Percentiles rank a stretch among this genome's conserved stretches.
These are phyloP conservation scores for Macrotrachela quadricornifera DNA, from an alignment of 1,140 invertebrate genomes.

Conservation along the genomic window DNA sequence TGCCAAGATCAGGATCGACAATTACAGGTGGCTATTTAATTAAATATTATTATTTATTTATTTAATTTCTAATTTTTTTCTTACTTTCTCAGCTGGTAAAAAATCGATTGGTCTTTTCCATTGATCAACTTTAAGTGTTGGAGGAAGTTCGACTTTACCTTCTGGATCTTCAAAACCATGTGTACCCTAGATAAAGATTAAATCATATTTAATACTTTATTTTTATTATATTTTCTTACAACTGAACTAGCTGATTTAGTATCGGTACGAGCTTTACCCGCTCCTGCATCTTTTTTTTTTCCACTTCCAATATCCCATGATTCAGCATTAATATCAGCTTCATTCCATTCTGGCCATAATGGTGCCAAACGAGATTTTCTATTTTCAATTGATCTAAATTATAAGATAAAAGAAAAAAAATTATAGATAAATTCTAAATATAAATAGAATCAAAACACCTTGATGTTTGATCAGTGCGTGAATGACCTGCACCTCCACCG, in stretches of 20 bases:
- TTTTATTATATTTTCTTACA: slow-evolving; percentile 10
- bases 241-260: slow-evolving; percentile 18
- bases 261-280: slow-evolving; percentile 2
- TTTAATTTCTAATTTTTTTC: no score
- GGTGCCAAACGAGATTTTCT: not conserved
- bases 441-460: no score
- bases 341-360: slow-evolving; percentile 30
- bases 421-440: no score
- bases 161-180: slow-evolving; percentile 29
- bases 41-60: slow-evolving; percentile 8
- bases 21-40: slow-evolving; percentile 19
- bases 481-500: no score
- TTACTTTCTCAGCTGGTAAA: no score
- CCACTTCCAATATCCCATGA: slow-evolving; percentile 24
- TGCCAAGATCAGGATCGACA: slow-evolving; percentile 16
- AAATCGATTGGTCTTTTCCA: slow-evolving; percentile 24
- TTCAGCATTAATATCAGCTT: slow-evolving; percentile 27
- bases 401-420: no score
- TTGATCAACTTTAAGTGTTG: slow-evolving; percentile 17
- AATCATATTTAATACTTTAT: not conserved
- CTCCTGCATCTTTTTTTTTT: slow-evolving; percentile 18
- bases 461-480: no score
- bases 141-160: slow-evolving; percentile 25
- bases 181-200: not conserved
- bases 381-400: no score